Evolutionary conservation across 2,113 vertebrate genomes (phyloP).

Genomic region (Petromus typicus): DNA sequence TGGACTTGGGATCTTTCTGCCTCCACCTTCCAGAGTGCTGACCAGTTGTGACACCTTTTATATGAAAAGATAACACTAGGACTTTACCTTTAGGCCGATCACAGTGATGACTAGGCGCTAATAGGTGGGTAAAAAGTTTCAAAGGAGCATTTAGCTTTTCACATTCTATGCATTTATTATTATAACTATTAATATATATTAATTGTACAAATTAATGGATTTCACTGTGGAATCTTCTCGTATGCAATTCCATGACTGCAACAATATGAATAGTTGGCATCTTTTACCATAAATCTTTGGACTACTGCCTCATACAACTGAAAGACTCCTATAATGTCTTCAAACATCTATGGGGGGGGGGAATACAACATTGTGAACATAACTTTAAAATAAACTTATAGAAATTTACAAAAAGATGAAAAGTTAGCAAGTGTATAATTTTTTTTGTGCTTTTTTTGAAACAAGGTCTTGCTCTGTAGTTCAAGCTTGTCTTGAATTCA

Average conservation of each 20-base stretch:
- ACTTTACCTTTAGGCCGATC: constrained; percentile 26
- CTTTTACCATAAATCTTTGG: not conserved
- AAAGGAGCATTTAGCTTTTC: constrained; percentile 33
- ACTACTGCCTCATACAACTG: not conserved
- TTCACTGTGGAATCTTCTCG: not conserved
- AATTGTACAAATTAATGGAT: not conserved
- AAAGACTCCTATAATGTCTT: not conserved
- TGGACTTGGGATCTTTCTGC: not conserved
- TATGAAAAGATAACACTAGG: not conserved
- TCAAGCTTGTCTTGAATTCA: not conserved
- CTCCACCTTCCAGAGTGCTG: not conserved
- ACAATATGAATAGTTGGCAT: not conserved
- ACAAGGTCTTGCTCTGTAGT: not conserved
- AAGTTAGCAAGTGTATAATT: not conserved
- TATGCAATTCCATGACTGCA: not conserved
- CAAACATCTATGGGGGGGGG: not conserved
- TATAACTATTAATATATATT: not conserved
- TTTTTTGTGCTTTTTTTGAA: not conserved
- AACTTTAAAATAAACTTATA: constrained; percentile 45
- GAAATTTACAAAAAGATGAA: constrained; percentile 29
- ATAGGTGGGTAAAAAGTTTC: not conserved
- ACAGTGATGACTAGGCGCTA: not conserved
- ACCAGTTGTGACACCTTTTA: not conserved
- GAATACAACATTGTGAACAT: not conserved
- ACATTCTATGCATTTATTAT: not conserved